Percentiles rank a stretch among this genome's conserved stretches.
Conservation (phyloP, 2,888 invertebrate genomes). For the Metalampra italica region DNA sequence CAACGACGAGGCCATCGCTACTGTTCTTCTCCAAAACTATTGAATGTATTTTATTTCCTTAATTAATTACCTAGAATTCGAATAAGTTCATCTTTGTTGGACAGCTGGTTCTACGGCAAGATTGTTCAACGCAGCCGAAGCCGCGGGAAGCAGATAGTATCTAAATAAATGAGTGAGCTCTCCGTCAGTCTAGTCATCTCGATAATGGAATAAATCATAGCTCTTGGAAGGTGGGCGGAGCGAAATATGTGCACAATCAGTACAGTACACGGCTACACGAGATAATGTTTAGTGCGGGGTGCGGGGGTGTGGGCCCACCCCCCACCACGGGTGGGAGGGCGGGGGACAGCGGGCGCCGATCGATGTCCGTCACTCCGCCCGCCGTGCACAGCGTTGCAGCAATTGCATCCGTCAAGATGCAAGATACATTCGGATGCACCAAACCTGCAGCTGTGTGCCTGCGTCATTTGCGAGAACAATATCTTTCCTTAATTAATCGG, state of each 20-base stretch:
- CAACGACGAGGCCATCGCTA: too few species aligned
- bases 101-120: too few species aligned
- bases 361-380: slow-evolving; percentile 60
- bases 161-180: neutral
- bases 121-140: too few species aligned
- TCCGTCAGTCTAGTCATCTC: slow-evolving; percentile 3
- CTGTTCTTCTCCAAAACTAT: too few species aligned
- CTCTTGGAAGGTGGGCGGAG: slow-evolving; percentile 6
- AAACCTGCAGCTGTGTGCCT: too few species aligned
- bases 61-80: too few species aligned
- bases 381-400: slow-evolving; percentile 49
- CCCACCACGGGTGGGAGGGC: slow-evolving; percentile 27
- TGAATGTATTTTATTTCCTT: too few species aligned
- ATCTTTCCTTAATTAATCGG: too few species aligned
- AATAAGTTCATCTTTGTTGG: too few species aligned
- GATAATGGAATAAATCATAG: slow-evolving; percentile 16
- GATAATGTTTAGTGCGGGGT: slow-evolving; percentile 47
- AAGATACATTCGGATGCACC: neutral
- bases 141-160: too few species aligned
- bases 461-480: too few species aligned
- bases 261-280: slow-evolving; percentile 29
- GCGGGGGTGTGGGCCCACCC: slow-evolving; percentile 13
- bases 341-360: slow-evolving; percentile 36
- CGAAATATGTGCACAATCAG: slow-evolving; percentile 27
- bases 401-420: slow-evolving; percentile 41